phyloP scores from a whole-genome alignment of 2,113 vertebrate species.

The Odobenus rosmarus region DNA sequence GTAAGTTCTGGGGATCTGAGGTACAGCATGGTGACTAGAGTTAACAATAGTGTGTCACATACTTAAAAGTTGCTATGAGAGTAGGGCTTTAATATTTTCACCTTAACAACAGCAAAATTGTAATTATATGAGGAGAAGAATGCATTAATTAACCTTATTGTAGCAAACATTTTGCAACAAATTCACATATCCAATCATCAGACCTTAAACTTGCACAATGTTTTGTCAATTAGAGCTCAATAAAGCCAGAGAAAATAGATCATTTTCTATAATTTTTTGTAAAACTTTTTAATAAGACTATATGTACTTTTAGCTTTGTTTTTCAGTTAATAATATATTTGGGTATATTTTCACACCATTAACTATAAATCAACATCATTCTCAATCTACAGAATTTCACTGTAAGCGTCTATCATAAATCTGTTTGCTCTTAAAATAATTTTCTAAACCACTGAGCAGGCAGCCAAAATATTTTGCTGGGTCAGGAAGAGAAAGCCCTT shows the following conservation, averaged over 20 bases:
- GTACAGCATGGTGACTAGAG: not conserved
- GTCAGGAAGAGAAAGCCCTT: constrained; percentile 6
- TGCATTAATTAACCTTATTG: not conserved
- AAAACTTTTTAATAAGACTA: not conserved
- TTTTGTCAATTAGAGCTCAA: not conserved
- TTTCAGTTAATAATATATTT: not conserved
- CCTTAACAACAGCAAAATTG: not conserved
- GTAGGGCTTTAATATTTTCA: not conserved
- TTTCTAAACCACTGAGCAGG: constrained; percentile 49
- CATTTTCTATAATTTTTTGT: not conserved
- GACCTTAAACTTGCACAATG: not conserved
- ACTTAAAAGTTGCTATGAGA: not conserved
- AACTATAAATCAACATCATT: constrained; percentile 41
- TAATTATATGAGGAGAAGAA: not conserved
- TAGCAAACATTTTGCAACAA: not conserved
- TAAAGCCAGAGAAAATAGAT: not conserved
- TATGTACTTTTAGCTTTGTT: not conserved
- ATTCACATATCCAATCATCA: not conserved
- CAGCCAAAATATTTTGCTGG: not conserved
- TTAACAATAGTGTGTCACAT: not conserved
- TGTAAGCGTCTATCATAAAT: not conserved
- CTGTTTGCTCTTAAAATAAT: constrained; percentile 55
- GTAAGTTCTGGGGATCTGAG: not conserved
- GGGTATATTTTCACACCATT: not conserved
- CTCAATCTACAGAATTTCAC: not conserved